Conservation (phyloP, 2,888 invertebrate species). For the Trichacis sp. region DNA sequence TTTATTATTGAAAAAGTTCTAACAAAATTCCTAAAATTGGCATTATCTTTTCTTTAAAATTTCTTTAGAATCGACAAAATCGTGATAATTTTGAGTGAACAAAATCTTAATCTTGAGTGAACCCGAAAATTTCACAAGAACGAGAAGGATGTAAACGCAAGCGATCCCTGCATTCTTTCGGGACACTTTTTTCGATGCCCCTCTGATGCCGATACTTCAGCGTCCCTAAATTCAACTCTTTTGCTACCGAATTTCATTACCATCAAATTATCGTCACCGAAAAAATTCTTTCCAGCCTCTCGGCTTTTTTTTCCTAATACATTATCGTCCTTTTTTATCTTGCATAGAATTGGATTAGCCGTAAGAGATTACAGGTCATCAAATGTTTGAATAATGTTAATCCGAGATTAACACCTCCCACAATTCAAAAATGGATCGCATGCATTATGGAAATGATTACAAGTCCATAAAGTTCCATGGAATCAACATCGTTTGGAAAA, state of each 20-base stretch:
- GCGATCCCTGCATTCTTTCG: background rate
- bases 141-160: slow-evolving; percentile 2
- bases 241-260: background rate
- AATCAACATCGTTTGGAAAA: too few relatives aligned
- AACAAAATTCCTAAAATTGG: too few relatives aligned
- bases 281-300: background rate
- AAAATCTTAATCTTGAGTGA: too few relatives aligned
- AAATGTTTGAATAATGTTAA: background rate
- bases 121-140: slow-evolving; percentile 1
- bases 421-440: background rate
- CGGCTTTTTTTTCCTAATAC: too few relatives aligned
- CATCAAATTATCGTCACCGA: background rate
- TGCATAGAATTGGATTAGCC: background rate
- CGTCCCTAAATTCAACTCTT: background rate
- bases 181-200: background rate
- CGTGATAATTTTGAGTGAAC: too few relatives aligned
- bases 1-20: too few relatives aligned
- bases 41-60: too few relatives aligned
- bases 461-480: too few relatives aligned
- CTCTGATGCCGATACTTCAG: background rate
- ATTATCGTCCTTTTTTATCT: too few relatives aligned
- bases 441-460: background rate
- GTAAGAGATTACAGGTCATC: background rate
- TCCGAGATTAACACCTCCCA: background rate
- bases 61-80: too few relatives aligned